phyloP scores from a whole-genome alignment of 2,113 vertebrate genomes.

The Furnarius figulus region DNA sequence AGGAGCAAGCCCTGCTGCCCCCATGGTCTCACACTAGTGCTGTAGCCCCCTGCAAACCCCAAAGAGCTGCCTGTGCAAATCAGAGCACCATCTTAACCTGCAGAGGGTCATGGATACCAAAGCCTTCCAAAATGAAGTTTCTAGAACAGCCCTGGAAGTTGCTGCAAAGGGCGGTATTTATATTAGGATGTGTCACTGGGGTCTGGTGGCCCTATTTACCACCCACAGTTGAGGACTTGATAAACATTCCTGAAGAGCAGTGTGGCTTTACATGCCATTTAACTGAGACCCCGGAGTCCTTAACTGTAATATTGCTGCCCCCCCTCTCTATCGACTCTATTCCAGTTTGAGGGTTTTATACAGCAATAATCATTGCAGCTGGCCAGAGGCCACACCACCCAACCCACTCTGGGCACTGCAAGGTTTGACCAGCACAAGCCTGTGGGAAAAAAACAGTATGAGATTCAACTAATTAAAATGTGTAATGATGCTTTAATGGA shows the following conservation, averaged over 20 bases:
- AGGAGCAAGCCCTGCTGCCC: constrained; percentile 5
- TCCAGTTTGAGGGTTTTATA: not conserved
- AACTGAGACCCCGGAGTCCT: not conserved
- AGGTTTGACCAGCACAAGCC: not conserved
- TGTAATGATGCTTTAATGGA: not conserved
- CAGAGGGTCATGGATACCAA: not conserved
- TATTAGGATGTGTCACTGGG: not conserved
- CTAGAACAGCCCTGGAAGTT: not conserved
- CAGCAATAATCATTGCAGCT: not conserved
- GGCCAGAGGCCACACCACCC: not conserved
- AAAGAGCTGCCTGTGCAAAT: not conserved
- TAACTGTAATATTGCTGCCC: not conserved
- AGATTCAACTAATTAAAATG: not conserved
- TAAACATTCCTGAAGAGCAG: not conserved
- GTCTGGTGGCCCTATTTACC: not conserved
- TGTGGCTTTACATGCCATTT: not conserved
- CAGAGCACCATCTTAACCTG: not conserved
- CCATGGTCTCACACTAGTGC: not conserved
- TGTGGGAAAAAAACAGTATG: not conserved
- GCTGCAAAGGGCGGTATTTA: not conserved
- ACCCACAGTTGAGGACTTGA: not conserved
- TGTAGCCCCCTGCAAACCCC: not conserved
- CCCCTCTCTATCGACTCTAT: not conserved
- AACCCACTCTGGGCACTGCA: not conserved
- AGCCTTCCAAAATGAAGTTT: not conserved